Conservation (phyloP, 37 sponge, comb jelly and placozoan species). For the Petrosia ficiformis region DNA sequence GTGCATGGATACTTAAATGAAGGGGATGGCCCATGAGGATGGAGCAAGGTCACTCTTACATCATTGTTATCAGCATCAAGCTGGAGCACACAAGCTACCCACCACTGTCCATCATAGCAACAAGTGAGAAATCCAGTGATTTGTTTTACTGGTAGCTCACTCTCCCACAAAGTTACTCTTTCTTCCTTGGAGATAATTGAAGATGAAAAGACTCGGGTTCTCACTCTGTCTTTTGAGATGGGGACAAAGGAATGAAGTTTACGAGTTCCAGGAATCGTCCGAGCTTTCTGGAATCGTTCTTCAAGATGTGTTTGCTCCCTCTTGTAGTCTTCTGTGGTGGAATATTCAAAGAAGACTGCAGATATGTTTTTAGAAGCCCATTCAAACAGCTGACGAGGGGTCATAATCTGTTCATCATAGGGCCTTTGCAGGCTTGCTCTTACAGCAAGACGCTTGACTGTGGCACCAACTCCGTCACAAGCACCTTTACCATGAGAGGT, state of each 20-base stretch:
- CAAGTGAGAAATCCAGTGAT: constrained; percentile 7
- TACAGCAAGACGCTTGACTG: constrained; percentile 42
- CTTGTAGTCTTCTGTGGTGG: constrained; percentile 4
- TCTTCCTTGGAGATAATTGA: not conserved
- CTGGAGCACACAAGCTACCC: constrained; percentile 10
- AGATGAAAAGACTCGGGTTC: constrained; percentile 7
- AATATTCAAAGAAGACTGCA: constrained; percentile 32
- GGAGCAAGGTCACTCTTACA: constrained; percentile 35
- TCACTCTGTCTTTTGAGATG: too few relatives aligned
- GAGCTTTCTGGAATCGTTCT: too few relatives aligned
- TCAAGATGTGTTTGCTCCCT: too few relatives aligned
- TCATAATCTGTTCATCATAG: too few relatives aligned
- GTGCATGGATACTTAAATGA: constrained; percentile 25
- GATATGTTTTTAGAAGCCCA: too few relatives aligned
- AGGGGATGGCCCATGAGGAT: constrained; percentile 48
- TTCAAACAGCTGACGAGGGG: too few relatives aligned
- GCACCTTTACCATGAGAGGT: constrained; percentile 53
- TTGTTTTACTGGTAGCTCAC: not conserved
- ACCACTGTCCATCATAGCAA: constrained; percentile 5
- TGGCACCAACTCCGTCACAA: constrained; percentile 49
- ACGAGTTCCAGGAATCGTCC: constrained; percentile 27
- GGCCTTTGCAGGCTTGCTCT: constrained; percentile 54
- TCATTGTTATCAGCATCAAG: constrained; percentile 6
- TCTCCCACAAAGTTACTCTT: not conserved
- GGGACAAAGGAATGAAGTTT: too few relatives aligned